These are phyloP conservation scores for Pediacus dermestoides DNA, from an alignment of 2,888 invertebrate genomes.

Conservation along the genomic window DNA sequence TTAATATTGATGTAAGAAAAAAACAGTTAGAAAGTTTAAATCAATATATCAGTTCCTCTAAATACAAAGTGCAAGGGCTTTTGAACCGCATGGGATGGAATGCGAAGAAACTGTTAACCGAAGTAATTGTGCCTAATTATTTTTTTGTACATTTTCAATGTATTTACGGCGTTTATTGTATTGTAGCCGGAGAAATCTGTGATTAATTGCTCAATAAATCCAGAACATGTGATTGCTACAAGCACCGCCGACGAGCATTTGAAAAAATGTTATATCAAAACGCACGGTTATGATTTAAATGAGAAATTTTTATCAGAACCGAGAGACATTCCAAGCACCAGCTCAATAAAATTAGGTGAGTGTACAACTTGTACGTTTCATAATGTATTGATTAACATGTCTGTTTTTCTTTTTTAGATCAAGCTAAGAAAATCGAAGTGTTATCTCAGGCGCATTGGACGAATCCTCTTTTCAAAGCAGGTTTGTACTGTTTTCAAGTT, in stretches of 20 bases:
- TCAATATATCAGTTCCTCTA: conserved; percentile 45
- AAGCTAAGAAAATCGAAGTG: conserved; percentile 46
- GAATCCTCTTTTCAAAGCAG: conserved; percentile 39
- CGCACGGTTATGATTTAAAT: conserved; percentile 49
- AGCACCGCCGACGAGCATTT: conserved; percentile 48
- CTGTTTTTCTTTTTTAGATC: conserved; percentile 44
- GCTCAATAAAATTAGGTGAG: conserved; percentile 12
- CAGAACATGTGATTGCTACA: conserved; percentile 49
- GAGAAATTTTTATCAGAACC: conserved; percentile 52
- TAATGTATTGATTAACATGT: conserved; percentile 7
- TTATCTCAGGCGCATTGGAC: conserved; percentile 34
- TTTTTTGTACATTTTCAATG: neutral
- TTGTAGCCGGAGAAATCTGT: conserved; percentile 40
- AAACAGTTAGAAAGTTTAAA: conserved; percentile 47
- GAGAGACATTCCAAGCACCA: conserved; percentile 20
- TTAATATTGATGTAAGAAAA: conserved; percentile 47
- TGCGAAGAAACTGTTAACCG: conserved; percentile 35
- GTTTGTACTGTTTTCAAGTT: conserved; percentile 34
- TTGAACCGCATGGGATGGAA: conserved; percentile 43
- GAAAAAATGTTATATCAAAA: conserved; percentile 49
- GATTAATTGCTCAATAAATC: conserved; percentile 50
- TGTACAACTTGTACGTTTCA: conserved; percentile 2
- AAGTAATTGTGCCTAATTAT: conserved; percentile 30
- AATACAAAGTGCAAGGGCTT: conserved; percentile 41
- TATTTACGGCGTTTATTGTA: conserved; percentile 17